Evolutionary conservation across 2,797 vertebrate genomes (phyloP), one percentile per base, ranked within the genome.

Genomic region (Pangasius krempfi): DNA sequence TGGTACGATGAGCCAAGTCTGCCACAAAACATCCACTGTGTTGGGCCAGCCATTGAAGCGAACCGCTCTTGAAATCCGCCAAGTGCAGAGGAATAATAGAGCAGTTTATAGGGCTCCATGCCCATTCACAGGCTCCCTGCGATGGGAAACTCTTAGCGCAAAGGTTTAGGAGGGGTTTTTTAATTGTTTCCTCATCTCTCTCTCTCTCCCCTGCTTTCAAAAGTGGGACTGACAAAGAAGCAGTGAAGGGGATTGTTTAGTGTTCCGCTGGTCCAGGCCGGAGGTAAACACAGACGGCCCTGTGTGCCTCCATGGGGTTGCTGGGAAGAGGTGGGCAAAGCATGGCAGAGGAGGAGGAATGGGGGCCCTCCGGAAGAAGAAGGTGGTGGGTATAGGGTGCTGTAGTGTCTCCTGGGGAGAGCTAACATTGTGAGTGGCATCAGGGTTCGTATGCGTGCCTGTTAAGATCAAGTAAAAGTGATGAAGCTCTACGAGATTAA

Each of bases 221-320:
- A 95, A 92, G 93, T 87, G 87, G 90, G 91, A 88, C 94, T 95
- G 94, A 96, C 95, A 96, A 96, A 96, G 94, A 94, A 94, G 94
- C 94, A 93, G 92, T 95, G 95, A 95, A 95, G 93, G 91, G 94
- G 93, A 94, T 94, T 96, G 95, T 95, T 96, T 94, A 95, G 95
- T 95, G 94, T 95, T 95, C 94, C 91, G 78, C 91, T 94, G 93
- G 94, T 94, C 92, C 88, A 94, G 93, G 93, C 92, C 92, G 91
- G 96, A 95, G 93, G 94, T 96, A 96, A 95, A 96, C 95, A 96
- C 92, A 95, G 92, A 62, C 88, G 90, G 89, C 90, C 84, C 92
- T 92, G 93, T 92, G 92, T 93, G 92, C 92, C 92, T 92, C 85
- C 90, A 93, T 90, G 33, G 88, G 85, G 87, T 81, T 81, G 88